Evolutionary conservation across 2,797 vertebrate genomes (phyloP), one percentile per base, ranked within the genome.

Genomic region (Aplochiton taeniatus): DNA sequence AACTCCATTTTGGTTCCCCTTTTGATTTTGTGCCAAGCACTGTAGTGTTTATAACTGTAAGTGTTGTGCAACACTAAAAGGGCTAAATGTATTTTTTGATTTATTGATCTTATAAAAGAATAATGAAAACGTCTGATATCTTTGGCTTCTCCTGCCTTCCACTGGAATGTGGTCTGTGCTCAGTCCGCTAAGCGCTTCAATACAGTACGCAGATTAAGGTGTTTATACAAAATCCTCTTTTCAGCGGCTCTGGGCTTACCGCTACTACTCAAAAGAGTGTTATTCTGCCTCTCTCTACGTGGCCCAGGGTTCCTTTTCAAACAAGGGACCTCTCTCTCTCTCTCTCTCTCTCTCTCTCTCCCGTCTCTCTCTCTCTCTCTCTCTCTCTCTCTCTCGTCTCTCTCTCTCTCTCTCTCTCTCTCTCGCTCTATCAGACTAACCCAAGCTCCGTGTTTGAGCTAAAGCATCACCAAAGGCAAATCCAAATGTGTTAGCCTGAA

Each of bases 191-290:
- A 65, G 19, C 43, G 70, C 53, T 74, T 76, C 61, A 71, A 61
- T 68, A 70, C 71, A 68, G 65, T 62, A 64, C 57, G 49, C 56
- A 73, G 65, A 83, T 77, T 61, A 69, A 73, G 69, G 51, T 56
- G 64, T 80, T 77, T 75, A 59, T 67, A 65, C 46, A 64, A 65
- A 84, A 66, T 64, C 47, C 17, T 46, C 49, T 74, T 70, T 77
- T 68, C 68, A 56, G 53, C 20, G 46, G 45, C 56, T 66, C 51
- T 9, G 16, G 66, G 49, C 66, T 72, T 61, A 58, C 50, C 52
- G 59, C 18, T 51, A 49, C 70, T 61, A 42, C 51, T 58, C 52
- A 67, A 63, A 66, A 50, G 44, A 17, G 43, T 55, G 60, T 45
- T 44, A 31, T 69, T 74, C 18, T 44, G 14, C 58, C 14, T 56